Percentiles rank a stretch among this genome's conserved stretches.
These are phyloP conservation scores for Eucriotettix oculatus DNA, from an alignment of 2,888 invertebrate species.

Conservation along the genomic window DNA sequence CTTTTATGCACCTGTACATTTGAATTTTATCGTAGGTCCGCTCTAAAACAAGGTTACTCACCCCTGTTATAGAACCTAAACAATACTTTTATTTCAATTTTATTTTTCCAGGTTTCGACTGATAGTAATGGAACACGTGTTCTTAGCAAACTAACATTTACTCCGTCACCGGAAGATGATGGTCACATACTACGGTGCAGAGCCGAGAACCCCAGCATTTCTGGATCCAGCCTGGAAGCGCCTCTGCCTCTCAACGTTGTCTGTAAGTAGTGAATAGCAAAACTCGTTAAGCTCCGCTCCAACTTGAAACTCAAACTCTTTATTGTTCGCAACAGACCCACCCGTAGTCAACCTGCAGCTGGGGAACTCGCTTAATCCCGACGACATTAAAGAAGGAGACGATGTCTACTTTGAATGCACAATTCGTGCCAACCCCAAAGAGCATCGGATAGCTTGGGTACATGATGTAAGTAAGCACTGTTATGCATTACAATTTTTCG, in stretches of 20 bases:
- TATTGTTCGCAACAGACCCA: slow-evolving; percentile 38
- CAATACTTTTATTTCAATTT: not conserved
- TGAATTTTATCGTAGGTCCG: too few relatives aligned
- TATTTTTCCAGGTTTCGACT: slow-evolving; percentile 21
- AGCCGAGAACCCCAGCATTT: slow-evolving; percentile 66
- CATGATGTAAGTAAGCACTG: slow-evolving; percentile 48
- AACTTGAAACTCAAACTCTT: not conserved
- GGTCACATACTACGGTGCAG: slow-evolving; percentile 68
- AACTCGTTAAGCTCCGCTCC: too few relatives aligned
- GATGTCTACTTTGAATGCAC: slow-evolving; percentile 69
- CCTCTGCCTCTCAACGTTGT: slow-evolving; percentile 69
- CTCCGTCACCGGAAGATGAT: slow-evolving; percentile 71
- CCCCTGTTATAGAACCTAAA: too few relatives aligned
- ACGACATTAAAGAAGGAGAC: slow-evolving; percentile 63
- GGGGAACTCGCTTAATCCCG: slow-evolving; percentile 56
- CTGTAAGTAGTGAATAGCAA: slow-evolving; percentile 47
- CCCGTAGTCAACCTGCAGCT: slow-evolving; percentile 54
- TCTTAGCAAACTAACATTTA: slow-evolving; percentile 59
- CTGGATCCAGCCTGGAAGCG: slow-evolving; percentile 62
- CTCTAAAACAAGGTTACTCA: too few relatives aligned
- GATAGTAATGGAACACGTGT: slow-evolving; percentile 54
- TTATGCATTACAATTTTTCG: not conserved
- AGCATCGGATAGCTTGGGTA: slow-evolving; percentile 60
- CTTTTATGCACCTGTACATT: too few relatives aligned
- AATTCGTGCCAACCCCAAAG: slow-evolving; percentile 57